phyloP scores from a whole-genome alignment of 1,140 invertebrate species.

The Cepaea nemoralis region DNA sequence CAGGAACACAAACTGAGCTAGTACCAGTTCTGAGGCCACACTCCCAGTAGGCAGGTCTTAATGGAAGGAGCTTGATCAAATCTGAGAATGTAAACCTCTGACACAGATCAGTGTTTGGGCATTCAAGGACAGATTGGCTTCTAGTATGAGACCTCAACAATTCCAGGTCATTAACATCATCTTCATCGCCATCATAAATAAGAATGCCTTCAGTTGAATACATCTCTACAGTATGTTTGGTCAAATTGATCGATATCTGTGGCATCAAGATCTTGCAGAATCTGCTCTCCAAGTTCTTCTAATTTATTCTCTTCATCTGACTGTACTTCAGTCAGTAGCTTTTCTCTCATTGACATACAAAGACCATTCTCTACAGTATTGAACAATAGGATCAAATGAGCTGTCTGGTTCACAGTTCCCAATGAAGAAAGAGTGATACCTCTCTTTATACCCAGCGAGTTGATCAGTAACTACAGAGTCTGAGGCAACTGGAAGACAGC shows the following conservation, averaged over 20 bases:
- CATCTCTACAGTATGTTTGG: neutral
- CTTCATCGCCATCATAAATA: neutral
- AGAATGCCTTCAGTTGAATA: neutral
- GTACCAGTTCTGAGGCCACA: neutral
- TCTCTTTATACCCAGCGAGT: neutral
- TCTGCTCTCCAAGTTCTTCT: no score
- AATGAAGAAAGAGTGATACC: conserved; percentile 13
- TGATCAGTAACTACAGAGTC: neutral
- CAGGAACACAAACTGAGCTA: no score
- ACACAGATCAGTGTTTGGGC: no score
- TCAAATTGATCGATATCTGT: neutral
- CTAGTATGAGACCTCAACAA: neutral
- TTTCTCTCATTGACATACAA: neutral
- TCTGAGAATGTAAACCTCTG: neutral
- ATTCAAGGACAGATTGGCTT: no score
- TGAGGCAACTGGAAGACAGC: neutral
- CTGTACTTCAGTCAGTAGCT: neutral
- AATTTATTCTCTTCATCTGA: neutral
- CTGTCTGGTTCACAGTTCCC: conserved; percentile 7
- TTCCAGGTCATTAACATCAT: neutral
- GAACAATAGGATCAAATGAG: neutral
- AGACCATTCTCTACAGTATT: conserved; percentile 6
- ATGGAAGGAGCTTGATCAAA: conserved; percentile 1
- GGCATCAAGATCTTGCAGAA: neutral
- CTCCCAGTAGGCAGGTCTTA: neutral